phyloP scores from a whole-genome alignment of 1,140 invertebrate genomes.

The Temnothorax longispinosus region DNA sequence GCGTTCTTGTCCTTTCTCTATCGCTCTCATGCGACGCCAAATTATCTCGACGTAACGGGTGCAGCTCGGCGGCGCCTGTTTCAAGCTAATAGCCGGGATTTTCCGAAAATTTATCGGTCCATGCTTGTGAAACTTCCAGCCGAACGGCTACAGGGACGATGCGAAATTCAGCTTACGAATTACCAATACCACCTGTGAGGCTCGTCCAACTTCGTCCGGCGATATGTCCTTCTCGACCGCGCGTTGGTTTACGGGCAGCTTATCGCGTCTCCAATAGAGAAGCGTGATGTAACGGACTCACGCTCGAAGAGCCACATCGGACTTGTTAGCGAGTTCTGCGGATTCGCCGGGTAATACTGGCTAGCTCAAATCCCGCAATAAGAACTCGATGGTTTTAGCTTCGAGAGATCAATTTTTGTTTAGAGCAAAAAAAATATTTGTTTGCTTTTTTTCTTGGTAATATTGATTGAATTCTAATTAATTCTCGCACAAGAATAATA shows the following conservation, averaged over 20 bases:
- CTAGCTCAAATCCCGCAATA: background rate
- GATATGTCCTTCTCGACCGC: constrained; percentile 43
- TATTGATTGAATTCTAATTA: background rate
- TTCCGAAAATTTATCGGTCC: constrained; percentile 73
- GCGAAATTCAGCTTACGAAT: constrained; percentile 45
- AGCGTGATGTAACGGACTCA: constrained; percentile 35
- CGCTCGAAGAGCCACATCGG: constrained; percentile 27
- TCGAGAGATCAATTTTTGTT: background rate
- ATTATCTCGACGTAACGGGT: constrained; percentile 63
- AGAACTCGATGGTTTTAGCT: background rate
- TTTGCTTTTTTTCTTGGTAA: background rate
- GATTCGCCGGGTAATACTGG: constrained; percentile 14
- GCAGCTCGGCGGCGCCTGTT: constrained; percentile 49
- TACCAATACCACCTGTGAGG: constrained; percentile 63
- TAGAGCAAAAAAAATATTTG: background rate
- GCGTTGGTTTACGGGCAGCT: constrained; percentile 36
- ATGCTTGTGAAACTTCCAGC: constrained; percentile 55
- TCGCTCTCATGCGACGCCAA: constrained; percentile 58
- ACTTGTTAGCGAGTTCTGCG: constrained; percentile 46
- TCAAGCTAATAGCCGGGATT: constrained; percentile 72
- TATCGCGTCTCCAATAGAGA: constrained; percentile 36
- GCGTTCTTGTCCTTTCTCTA: constrained; percentile 18
- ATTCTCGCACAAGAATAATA: background rate
- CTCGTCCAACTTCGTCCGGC: constrained; percentile 44
- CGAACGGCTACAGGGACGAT: constrained; percentile 15